phyloP scores from a whole-genome alignment of 2,113 vertebrate genomes.

The Ploceus nigricollis region DNA sequence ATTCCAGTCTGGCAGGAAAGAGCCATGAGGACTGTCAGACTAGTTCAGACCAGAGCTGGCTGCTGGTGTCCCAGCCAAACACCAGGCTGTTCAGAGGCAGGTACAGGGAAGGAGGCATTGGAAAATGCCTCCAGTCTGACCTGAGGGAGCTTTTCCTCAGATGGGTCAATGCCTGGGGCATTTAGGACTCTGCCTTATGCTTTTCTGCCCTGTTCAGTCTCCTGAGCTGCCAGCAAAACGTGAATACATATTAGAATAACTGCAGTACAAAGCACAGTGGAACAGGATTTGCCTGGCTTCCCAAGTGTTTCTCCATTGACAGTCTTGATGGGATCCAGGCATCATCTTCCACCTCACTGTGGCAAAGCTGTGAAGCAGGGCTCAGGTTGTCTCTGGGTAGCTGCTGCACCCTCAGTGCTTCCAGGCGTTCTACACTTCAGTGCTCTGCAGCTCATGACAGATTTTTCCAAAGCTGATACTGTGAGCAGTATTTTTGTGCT shows the following conservation, averaged over 20 bases:
- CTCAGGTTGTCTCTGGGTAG: not conserved
- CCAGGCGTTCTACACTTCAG: fast-evolving
- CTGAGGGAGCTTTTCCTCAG: not conserved
- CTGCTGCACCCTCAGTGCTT: not conserved
- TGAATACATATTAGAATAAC: not conserved
- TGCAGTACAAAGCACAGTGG: not conserved
- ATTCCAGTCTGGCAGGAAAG: not conserved
- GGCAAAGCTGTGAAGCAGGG: not conserved
- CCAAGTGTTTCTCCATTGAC: not conserved
- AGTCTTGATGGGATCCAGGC: not conserved
- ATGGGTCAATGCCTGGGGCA: not conserved
- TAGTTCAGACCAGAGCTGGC: not conserved
- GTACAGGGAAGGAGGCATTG: not conserved
- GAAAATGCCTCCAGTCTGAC: not conserved
- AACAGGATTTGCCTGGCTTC: not conserved
- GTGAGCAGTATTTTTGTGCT: not conserved
- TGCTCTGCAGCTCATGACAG: not conserved
- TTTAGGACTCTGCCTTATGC: not conserved
- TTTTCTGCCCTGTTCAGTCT: not conserved
- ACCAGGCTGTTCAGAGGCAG: not conserved
- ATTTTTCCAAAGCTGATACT: not conserved
- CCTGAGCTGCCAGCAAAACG: not conserved
- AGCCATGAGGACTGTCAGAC: not conserved
- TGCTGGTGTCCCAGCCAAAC: not conserved
- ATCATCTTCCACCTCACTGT: not conserved